A percentile compares a stretch with the other conserved stretches of the same genome.
phyloP scores from a whole-genome alignment of 2,888 invertebrate species.

The Anaspis maculata region DNA sequence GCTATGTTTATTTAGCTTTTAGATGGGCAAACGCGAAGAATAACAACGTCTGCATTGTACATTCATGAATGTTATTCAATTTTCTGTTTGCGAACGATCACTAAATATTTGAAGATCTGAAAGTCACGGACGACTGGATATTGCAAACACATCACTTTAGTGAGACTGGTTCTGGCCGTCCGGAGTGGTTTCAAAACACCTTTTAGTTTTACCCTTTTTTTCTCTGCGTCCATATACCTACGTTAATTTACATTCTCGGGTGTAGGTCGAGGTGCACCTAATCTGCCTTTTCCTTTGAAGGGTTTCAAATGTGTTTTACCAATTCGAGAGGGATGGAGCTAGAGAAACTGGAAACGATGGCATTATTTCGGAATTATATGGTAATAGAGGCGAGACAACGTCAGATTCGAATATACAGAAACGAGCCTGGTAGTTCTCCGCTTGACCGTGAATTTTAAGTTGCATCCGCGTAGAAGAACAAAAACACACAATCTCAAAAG shows the following conservation, averaged over 20 bases:
- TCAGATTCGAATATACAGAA: slow-evolving; percentile 1
- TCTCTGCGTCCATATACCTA: slow-evolving; percentile 9
- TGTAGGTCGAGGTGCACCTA: too few relatives aligned
- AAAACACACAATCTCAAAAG: slow-evolving; percentile 25
- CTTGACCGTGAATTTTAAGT: slow-evolving; percentile 29
- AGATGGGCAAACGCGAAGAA: slow-evolving; percentile 11
- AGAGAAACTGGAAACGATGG: too few relatives aligned
- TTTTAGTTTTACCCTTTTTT: slow-evolving; percentile 12
- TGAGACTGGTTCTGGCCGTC: slow-evolving; percentile 28
- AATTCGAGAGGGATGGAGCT: background rate
- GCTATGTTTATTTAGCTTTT: slow-evolving; percentile 18
- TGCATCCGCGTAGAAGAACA: slow-evolving; percentile 27
- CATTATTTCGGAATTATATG: too few relatives aligned
- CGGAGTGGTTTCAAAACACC: too few relatives aligned
- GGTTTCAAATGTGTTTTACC: background rate
- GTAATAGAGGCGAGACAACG: too few relatives aligned
- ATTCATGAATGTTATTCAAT: slow-evolving; percentile 14
- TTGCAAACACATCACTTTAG: slow-evolving; percentile 26
- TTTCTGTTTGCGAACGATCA: slow-evolving; percentile 22
- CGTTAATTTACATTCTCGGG: too few relatives aligned
- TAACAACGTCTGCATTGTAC: slow-evolving; percentile 14
- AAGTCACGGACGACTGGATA: slow-evolving; percentile 33
- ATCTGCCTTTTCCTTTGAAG: too few relatives aligned
- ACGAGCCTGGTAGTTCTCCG: slow-evolving; percentile 1
- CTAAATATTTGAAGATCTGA: slow-evolving; percentile 34